Percentiles rank a stretch among this genome's conserved stretches.
Conservation (phyloP, 1,140 invertebrate genomes). For the Mesaphorura yosii region DNA sequence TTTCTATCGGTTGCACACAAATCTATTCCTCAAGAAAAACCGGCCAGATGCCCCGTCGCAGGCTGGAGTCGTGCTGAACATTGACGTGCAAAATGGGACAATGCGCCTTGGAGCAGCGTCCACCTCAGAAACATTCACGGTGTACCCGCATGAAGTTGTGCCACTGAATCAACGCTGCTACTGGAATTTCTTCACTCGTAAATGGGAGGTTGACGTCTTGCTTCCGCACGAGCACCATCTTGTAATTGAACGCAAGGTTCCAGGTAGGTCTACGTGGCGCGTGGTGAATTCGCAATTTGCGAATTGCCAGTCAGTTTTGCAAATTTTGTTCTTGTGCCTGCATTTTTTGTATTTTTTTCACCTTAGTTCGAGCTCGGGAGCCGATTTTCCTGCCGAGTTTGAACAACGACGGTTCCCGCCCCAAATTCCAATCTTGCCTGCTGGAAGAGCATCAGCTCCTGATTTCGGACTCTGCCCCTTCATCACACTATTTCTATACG, state of each 20-base stretch:
- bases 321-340: too few species aligned
- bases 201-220: slow-evolving; percentile 15
- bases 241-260: slow-evolving; percentile 4
- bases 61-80: slow-evolving; percentile 17
- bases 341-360: too few species aligned
- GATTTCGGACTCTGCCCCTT: too few species aligned
- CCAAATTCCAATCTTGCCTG: too few species aligned
- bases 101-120: slow-evolving; percentile 10
- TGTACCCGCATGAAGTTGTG: slow-evolving; percentile 17
- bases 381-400: too few species aligned
- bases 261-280: background rate
- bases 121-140: background rate
- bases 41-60: background rate
- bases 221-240: slow-evolving; percentile 23
- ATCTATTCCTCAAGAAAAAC: slow-evolving; percentile 17
- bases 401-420: too few species aligned
- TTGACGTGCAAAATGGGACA: slow-evolving; percentile 19
- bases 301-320: too few species aligned
- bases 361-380: too few species aligned
- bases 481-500: too few species aligned
- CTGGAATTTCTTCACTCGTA: slow-evolving; percentile 27
- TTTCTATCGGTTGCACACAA: slow-evolving; percentile 16
- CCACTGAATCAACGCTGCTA: slow-evolving; percentile 16
- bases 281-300: slow-evolving; percentile 11
- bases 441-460: too few species aligned